Evolutionary conservation across 2,113 vertebrate species (phyloP), one percentile per base, ranked within the genome.

Genomic region (Spea bombifrons): DNA sequence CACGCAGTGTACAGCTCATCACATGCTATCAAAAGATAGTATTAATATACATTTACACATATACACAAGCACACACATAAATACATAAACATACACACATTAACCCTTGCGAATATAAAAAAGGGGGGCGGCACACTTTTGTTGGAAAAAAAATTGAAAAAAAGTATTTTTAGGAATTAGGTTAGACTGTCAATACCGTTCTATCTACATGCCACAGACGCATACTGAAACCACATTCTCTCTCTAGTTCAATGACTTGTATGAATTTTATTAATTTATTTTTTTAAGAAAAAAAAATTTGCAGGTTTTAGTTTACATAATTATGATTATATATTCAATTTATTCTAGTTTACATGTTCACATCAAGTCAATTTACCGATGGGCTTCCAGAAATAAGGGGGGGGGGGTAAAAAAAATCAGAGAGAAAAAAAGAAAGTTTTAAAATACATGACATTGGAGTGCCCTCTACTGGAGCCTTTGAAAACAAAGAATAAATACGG

Each of bases 401-500:
- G 61, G 7, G 5, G 16, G 59, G 44, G 5, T 17, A 53, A 12
- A 66, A 59, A 8, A 9, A 61, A 73, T 30, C 30, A 2, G 30
- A 30, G 30, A 30, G 30, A 8, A 10, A 17, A 49, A 61, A 69
- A 47, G 6, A 12, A 13, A 3, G 66, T 59, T 7, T 8, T 61
- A 4, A 61, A 55, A 71, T 71, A 5, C 43, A 17, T 45, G 55
- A 10, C 57, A 48, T 16, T 64, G 12, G 53, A 78, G 5, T 78
- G 67, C 75, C 67, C 67, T 78, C 75, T 78, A 71, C 67, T 78
- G 75, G 75, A 48, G 44, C 48, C 44, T 43, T 43, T 47, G 2
- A 30, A 17, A 9, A n/a, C 30, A 12, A 46, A 10, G 43, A 8
- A 66, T 30, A 12, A 44, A 43, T 10, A 66, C 9, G 16, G 6